Percentiles rank a stretch among this genome's conserved stretches.
phyloP scores from a whole-genome alignment of 1,140 invertebrate species.

The Drosophila auraria region DNA sequence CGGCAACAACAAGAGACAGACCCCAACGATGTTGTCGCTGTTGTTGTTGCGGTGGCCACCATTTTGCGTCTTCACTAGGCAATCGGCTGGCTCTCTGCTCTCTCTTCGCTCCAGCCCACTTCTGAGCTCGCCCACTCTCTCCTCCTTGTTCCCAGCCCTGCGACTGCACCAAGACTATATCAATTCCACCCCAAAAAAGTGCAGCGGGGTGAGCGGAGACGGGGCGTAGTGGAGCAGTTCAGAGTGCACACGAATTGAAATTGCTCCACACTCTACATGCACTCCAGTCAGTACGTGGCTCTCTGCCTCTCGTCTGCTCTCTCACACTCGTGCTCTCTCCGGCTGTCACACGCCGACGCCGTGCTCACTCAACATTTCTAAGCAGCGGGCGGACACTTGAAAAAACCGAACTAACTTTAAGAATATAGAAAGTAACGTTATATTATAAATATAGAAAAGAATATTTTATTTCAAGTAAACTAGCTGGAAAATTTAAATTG shows the following conservation, averaged over 20 bases:
- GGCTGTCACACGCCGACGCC: constrained; percentile 71
- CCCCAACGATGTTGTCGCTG: constrained; percentile 62
- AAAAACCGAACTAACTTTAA: not conserved
- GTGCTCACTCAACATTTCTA: constrained; percentile 47
- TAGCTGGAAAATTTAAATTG: not conserved
- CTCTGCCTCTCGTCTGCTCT: constrained; percentile 53
- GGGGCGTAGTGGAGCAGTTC: constrained; percentile 31
- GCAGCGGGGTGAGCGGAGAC: constrained; percentile 28
- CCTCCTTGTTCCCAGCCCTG: constrained; percentile 5
- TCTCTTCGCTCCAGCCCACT: constrained; percentile 9
- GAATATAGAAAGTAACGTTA: not conserved
- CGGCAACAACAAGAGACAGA: constrained; percentile 31
- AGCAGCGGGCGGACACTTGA: constrained; percentile 36
- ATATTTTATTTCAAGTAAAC: not conserved
- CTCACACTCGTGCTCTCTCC: constrained; percentile 43
- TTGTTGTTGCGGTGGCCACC: constrained; percentile 75
- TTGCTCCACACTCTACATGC: constrained; percentile 47
- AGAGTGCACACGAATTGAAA: constrained; percentile 54
- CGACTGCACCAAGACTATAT: constrained; percentile 39
- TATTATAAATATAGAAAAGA: too few relatives aligned
- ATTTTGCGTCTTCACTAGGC: constrained; percentile 70
- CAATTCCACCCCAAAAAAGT: constrained; percentile 55
- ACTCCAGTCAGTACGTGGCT: constrained; percentile 21
- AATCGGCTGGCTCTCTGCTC: constrained; percentile 26
- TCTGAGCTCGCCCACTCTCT: constrained; percentile 6